Evolutionary conservation across 35 echinoderm and acorn worm species (phyloP).

Genomic region (Apostichopus californicus): DNA sequence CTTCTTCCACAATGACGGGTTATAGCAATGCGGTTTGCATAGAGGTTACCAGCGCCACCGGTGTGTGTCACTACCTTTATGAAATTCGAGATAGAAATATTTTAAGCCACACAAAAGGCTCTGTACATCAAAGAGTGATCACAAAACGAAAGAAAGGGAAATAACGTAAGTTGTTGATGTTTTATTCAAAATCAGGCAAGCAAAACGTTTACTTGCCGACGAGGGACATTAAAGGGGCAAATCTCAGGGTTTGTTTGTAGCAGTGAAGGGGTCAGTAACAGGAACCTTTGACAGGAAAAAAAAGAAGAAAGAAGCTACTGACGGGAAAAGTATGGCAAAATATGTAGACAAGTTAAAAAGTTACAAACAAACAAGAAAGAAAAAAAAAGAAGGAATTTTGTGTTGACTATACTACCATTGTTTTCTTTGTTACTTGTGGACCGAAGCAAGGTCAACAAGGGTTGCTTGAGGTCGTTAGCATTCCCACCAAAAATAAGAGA

Average conservation of each 20-base stretch:
- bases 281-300: background rate
- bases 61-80: constrained; percentile 20
- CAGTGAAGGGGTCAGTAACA: background rate
- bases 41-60: constrained; percentile 16
- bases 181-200: constrained; percentile 21
- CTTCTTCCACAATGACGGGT: background rate
- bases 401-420: too few species aligned
- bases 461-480: too few species aligned
- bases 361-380: too few species aligned
- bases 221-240: constrained; percentile 4
- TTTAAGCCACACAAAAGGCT: constrained; percentile 38
- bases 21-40: background rate
- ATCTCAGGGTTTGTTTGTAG: background rate
- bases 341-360: too few species aligned
- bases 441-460: too few species aligned
- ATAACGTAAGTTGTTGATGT: constrained; percentile 1
- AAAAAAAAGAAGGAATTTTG: too few species aligned
- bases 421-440: too few species aligned
- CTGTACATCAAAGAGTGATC: constrained; percentile 8
- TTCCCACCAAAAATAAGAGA: too few species aligned
- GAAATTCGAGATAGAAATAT: constrained; percentile 45
- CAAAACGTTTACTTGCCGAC: constrained; percentile 15
- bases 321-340: too few species aligned
- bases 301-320: too few species aligned
- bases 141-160: background rate